These are phyloP conservation scores for Zelostemma sp. DNA, from an alignment of 1,140 invertebrate genomes.

Conservation along the genomic window DNA sequence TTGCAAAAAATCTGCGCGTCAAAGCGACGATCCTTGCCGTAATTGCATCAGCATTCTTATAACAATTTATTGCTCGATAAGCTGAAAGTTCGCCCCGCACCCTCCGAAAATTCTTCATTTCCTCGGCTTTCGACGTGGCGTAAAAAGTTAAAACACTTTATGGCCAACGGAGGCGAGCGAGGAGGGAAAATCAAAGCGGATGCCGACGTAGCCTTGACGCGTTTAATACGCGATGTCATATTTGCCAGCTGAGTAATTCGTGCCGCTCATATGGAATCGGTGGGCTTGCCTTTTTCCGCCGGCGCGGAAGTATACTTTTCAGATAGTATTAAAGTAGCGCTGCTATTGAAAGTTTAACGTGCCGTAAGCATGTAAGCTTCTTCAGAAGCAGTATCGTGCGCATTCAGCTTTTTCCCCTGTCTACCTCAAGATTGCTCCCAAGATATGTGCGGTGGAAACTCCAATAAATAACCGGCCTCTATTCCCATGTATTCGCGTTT, in stretches of 20 bases:
- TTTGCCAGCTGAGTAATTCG: constrained; percentile 1
- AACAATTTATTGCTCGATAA: too few species aligned
- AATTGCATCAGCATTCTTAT: too few species aligned
- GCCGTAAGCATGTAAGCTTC: constrained; percentile 49
- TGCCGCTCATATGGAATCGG: not conserved
- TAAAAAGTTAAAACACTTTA: too few species aligned
- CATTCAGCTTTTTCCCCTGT: constrained; percentile 45
- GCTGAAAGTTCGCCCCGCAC: too few species aligned
- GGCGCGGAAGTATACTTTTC: constrained; percentile 26
- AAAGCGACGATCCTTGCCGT: too few species aligned
- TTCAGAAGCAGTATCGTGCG: constrained; percentile 39
- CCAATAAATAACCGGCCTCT: constrained; percentile 46
- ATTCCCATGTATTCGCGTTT: constrained; percentile 5
- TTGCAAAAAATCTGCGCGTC: not conserved
- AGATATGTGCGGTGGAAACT: constrained; percentile 39
- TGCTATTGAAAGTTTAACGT: constrained; percentile 56
- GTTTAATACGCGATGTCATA: not conserved
- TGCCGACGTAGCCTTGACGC: not conserved
- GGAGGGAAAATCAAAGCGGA: not conserved
- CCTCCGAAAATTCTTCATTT: too few species aligned
- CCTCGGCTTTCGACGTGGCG: too few species aligned
- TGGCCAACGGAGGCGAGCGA: too few species aligned
- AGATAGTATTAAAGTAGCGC: constrained; percentile 51
- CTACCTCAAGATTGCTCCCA: constrained; percentile 35
- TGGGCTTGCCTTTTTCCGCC: constrained; percentile 1